Percentiles rank a stretch among this genome's conserved stretches.
Evolutionary conservation across 2,797 vertebrate species (phyloP).

Genomic region (Hoplostethus mediterraneus): DNA sequence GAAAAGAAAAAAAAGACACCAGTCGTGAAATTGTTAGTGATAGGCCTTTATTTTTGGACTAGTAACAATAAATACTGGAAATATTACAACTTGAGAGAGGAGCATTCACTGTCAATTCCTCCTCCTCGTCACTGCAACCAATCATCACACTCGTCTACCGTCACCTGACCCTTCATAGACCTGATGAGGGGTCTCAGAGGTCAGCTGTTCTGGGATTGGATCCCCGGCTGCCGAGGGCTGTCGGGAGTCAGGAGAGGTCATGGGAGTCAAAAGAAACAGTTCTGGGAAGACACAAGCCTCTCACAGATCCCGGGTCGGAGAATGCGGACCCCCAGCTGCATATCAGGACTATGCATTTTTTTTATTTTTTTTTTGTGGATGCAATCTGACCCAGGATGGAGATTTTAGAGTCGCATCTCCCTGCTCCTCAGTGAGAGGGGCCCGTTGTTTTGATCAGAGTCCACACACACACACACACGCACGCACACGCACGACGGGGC

Average conservation of each 20-base stretch:
- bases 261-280: conserved; percentile 53
- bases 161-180: conserved; percentile 81
- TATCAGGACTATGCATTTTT: background rate
- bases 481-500: conserved; percentile 7
- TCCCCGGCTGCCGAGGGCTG: conserved; percentile 36
- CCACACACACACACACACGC: background rate
- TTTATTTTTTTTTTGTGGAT: background rate
- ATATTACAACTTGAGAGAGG: conserved; percentile 65
- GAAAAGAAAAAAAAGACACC: background rate
- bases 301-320: conserved; percentile 16
- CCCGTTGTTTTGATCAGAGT: conserved; percentile 16
- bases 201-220: conserved; percentile 46
- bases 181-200: conserved; percentile 75
- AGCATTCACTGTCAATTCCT: conserved; percentile 37
- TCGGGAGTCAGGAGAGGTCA: conserved; percentile 43
- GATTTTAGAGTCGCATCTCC: background rate
- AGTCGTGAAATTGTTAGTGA: conserved; percentile 44
- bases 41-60: conserved; percentile 78
- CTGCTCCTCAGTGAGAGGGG: background rate
- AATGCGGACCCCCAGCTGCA: conserved; percentile 3
- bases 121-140: conserved; percentile 56
- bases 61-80: conserved; percentile 74
- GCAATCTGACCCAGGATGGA: background rate
- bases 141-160: conserved; percentile 47
- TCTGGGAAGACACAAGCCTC: background rate